Conservation (phyloP, 2,797 vertebrate species). For the Cuniculus paca region DNA sequence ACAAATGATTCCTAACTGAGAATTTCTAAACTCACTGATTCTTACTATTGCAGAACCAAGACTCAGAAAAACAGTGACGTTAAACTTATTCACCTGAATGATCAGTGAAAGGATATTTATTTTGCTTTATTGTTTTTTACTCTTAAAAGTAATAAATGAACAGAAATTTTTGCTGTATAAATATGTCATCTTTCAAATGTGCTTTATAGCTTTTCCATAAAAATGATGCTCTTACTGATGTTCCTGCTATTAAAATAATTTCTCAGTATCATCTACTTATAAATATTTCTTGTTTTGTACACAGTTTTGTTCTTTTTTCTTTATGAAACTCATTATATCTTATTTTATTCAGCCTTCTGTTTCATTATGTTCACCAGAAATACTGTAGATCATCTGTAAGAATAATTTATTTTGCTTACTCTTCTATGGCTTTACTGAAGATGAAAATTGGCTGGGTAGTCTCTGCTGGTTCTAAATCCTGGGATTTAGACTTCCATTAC, state of each 20-base stretch:
- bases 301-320: not conserved
- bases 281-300: not conserved
- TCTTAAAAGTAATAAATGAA: not conserved
- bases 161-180: not conserved
- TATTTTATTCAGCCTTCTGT: not conserved
- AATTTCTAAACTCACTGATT: not conserved
- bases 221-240: not conserved
- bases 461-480: not conserved
- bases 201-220: slow-evolving; percentile 9
- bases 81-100: not conserved
- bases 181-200: not conserved
- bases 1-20: not conserved
- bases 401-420: not conserved
- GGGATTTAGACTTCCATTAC: not conserved
- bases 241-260: not conserved
- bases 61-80: not conserved
- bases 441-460: not conserved
- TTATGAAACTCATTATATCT: not conserved
- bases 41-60: not conserved
- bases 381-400: not conserved
- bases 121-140: not conserved
- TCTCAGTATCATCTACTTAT: not conserved
- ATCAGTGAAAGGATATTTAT: not conserved
- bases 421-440: not conserved
- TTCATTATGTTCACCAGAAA: not conserved